Conservation (phyloP, 2,113 vertebrate species). For the Zonotrichia leucophrys region DNA sequence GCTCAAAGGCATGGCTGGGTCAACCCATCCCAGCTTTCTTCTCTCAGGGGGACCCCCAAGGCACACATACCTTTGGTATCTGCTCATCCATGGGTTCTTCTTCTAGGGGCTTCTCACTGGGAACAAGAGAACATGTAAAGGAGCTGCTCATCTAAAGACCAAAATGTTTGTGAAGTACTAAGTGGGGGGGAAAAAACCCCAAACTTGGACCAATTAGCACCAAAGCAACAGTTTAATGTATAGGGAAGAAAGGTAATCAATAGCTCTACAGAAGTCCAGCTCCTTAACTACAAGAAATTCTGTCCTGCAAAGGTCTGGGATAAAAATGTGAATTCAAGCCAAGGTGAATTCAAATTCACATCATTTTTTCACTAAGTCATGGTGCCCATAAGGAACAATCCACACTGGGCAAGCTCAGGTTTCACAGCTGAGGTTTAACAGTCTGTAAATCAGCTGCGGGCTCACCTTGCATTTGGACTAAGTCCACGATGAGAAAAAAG, state of each 20-base stretch:
- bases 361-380: background rate
- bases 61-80: background rate
- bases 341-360: background rate
- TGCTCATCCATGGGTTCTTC: background rate
- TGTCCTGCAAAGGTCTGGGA: background rate
- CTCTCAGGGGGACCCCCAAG: background rate
- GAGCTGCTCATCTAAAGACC: background rate
- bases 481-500: background rate
- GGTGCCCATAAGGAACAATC: background rate
- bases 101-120: background rate
- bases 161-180: background rate
- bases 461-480: background rate
- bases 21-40: background rate
- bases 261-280: background rate
- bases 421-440: background rate
- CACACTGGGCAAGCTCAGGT: background rate
- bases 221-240: background rate
- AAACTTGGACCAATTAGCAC: background rate
- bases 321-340: background rate
- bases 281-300: background rate
- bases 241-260: background rate
- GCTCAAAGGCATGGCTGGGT: fast-evolving
- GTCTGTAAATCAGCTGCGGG: background rate
- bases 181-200: background rate
- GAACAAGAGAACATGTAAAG: background rate